Evolutionary conservation across 2,888 invertebrate species (phyloP), one percentile per base, ranked within the genome.

Genomic region (Drosophila mettleri): DNA sequence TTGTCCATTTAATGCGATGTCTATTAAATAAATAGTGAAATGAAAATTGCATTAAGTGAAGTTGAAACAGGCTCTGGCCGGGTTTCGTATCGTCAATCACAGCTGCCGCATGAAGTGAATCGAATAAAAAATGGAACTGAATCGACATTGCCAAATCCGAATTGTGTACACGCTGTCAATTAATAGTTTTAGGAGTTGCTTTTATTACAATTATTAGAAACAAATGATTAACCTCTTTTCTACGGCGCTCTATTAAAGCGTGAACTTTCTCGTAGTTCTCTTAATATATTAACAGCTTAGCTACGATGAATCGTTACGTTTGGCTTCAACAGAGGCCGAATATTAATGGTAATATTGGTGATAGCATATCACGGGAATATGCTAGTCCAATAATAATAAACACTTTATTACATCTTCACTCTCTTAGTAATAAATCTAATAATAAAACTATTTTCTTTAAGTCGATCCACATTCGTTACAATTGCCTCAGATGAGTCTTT

Each of bases 21-120:
- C 62, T 59, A 74, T 87, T 85, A 87, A 74, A 84, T 63, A 69
- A 78, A 67, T 62, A 73, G 43, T 67, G 24, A 49, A 70, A 51
- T 38, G 49, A 22, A 62, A 71, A 79, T 79, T 68, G 80, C 74
- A 72, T 86, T 88, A 83, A 83, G 71, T 77, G 83, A 88, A 74
- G 71, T 80, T 74, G 66, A 61, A 88, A 80, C 69, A 58, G 83
- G 71, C 73, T 74, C 69, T 52, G 49, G 54, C 68, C 59, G 46
- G 57, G 52, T 48, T 57, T 57, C 41, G 53, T 52, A 64, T 61
- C 63, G 57, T 41, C 63, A 86, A 86, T 86, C 69, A 68, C 61
- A 66, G 65, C 67, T 67, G 63, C 64, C 62, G 66, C 69, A 53
- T 49, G 33, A 62, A 59, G 54, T 38, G 39, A 16, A 27, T n/a